Evolutionary conservation across 2,888 invertebrate species (phyloP), one percentile per base, ranked within the genome.

Genomic region (Zygogramma bicolorata): DNA sequence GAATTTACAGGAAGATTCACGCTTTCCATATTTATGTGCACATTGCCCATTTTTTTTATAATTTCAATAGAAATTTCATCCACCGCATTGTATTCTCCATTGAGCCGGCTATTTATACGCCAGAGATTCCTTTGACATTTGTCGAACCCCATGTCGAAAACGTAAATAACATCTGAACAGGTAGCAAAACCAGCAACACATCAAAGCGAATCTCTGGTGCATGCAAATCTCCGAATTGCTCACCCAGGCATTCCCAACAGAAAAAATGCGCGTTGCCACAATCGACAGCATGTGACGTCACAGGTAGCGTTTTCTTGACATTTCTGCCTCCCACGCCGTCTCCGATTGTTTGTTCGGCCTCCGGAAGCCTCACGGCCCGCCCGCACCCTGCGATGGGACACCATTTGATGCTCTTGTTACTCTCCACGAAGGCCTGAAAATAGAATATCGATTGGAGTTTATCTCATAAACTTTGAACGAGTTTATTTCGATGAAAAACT

Each of bases 201-300:
- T 38, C 1, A 38, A 38, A 13, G 38, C n/a, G n/a, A 38, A 13
- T 38, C n/a, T 38, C 38, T 38, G 13, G 38, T 20, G 29, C 20
- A 34, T 29, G 10, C 4, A 18, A 53, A 46, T 73, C n/a, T 10
- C 8, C 53, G 18, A 65, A 70, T 53, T 22, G 65, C 70, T 75
- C 79, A 87, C 87, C 87, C 71, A 88, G 82, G 73, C 88, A 88
- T 83, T 88, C 91, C 92, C 92, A 93, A 81, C 93, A 93, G 84
- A 92, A 93, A 82, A 91, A 90, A 83, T 93, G 93, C 8, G 91
- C 91, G 81, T 90, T 90, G n/a, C 92, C 92, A 84, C 92, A 93
- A 84, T 92, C 92, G 18, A 93, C 92, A 4, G 92, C 91, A 78
- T 91, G 90, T 1, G 90, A 90, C 8, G 90, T 89, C 81, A 74